These are phyloP conservation scores for Mycteria americana DNA, from an alignment of 2,797 vertebrate genomes.

Conservation along the genomic window DNA sequence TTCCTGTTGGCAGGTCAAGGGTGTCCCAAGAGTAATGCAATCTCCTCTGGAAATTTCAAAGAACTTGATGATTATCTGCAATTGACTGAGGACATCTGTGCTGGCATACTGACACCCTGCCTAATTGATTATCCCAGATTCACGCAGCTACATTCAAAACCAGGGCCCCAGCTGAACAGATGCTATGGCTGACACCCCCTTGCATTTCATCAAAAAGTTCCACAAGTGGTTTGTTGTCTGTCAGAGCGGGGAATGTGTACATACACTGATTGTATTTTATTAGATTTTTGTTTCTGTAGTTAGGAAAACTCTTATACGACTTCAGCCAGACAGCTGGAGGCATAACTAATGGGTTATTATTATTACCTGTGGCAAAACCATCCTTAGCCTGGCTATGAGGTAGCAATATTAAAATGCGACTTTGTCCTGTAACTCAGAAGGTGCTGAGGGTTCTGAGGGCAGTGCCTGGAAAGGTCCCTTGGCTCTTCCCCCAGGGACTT, in stretches of 20 bases:
- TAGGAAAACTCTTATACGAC: background rate
- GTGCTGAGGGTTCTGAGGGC: background rate
- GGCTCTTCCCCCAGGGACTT: background rate
- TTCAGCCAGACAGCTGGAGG: background rate
- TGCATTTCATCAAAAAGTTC: background rate
- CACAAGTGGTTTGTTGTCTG: slow-evolving; percentile 38
- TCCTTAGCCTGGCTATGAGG: background rate
- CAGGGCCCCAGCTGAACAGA: slow-evolving; percentile 58
- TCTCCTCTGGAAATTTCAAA: slow-evolving; percentile 64
- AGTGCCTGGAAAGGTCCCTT: background rate
- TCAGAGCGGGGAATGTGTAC: accelerated
- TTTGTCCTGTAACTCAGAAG: background rate
- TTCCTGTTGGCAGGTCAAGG: slow-evolving; percentile 43
- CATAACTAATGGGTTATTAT: background rate
- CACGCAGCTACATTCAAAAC: slow-evolving; percentile 6
- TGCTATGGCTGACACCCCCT: slow-evolving; percentile 28
- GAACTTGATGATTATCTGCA: slow-evolving; percentile 56
- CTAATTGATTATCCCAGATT: slow-evolving; percentile 64
- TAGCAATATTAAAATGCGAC: background rate
- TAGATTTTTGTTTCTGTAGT: background rate
- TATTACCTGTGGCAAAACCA: background rate
- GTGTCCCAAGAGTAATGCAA: slow-evolving; percentile 49
- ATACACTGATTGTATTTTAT: background rate
- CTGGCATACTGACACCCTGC: slow-evolving; percentile 56
- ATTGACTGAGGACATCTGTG: slow-evolving; percentile 69